Evolutionary conservation across 1,140 invertebrate species (phyloP).

Genomic region (Hyles vespertilio): DNA sequence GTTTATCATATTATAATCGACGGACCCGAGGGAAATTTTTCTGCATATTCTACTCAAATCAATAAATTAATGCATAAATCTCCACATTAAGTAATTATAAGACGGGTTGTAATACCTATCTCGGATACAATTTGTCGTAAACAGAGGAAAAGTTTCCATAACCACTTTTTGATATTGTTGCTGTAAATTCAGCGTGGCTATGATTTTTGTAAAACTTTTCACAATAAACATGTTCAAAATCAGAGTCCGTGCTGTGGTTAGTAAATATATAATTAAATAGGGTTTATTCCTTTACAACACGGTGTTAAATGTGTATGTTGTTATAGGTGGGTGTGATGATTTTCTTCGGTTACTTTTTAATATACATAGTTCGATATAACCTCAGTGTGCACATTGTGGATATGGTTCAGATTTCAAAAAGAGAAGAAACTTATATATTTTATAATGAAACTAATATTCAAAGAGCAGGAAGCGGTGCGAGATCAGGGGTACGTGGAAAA

Average conservation of each 20-base stretch:
- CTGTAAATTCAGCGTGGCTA: not conserved
- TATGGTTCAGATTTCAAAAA: constrained; percentile 44
- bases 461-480: not conserved
- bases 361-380: constrained; percentile 59
- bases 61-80: too few relatives aligned
- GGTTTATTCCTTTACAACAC: not conserved
- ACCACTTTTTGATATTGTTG: not conserved
- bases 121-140: too few relatives aligned
- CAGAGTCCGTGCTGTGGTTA: constrained; percentile 34
- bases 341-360: constrained; percentile 62
- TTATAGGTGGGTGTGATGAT: constrained; percentile 64
- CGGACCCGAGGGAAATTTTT: too few relatives aligned
- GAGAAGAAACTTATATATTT: constrained; percentile 12
- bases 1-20: too few relatives aligned
- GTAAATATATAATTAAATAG: constrained; percentile 1
- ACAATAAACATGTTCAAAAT: constrained; percentile 27
- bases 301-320: constrained; percentile 13
- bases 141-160: too few relatives aligned
- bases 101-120: too few relatives aligned
- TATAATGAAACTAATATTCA: constrained; percentile 3
- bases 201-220: not conserved
- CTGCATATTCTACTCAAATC: too few relatives aligned
- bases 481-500: constrained; percentile 4
- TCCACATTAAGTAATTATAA: too few relatives aligned
- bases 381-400: constrained; percentile 64